Percentiles rank a stretch among this genome's conserved stretches.
Conservation (phyloP, 2,113 vertebrate genomes). For the Leptobrachium leishanense region DNA sequence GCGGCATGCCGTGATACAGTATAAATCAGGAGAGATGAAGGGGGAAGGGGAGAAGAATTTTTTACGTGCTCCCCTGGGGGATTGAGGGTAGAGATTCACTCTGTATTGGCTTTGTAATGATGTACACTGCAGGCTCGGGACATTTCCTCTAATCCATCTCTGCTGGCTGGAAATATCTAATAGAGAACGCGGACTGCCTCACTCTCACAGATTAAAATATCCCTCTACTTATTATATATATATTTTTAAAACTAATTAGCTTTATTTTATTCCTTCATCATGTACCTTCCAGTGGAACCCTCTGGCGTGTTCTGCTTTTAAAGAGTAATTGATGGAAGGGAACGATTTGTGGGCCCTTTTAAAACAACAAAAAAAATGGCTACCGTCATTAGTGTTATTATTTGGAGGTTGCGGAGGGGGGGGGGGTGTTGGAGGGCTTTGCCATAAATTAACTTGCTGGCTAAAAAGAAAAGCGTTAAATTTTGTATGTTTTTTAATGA, state of each 20-base stretch:
- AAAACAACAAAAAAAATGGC: constrained; percentile 33
- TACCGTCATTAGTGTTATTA: constrained; percentile 16
- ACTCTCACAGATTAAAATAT: constrained; percentile 37
- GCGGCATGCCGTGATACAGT: constrained; percentile 39
- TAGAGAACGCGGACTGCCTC: constrained; percentile 17
- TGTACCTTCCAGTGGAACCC: constrained; percentile 38
- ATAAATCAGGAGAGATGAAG: constrained; percentile 47
- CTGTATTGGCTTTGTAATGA: constrained; percentile 46
- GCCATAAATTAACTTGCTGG: neutral
- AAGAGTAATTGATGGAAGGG: constrained; percentile 41
- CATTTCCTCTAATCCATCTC: constrained; percentile 47
- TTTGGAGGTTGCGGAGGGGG: neutral
- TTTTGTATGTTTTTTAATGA: neutral
- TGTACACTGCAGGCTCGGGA: constrained; percentile 42
- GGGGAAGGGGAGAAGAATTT: constrained; percentile 44
- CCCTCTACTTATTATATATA: constrained; percentile 18
- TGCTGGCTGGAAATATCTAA: constrained; percentile 47
- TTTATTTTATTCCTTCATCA: constrained; percentile 38
- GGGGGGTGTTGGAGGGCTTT: neutral
- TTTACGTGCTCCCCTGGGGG: constrained; percentile 38
- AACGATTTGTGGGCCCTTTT: constrained; percentile 15
- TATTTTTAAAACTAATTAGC: constrained; percentile 36
- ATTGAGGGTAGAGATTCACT: constrained; percentile 42
- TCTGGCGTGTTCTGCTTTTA: constrained; percentile 40
- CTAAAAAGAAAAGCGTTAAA: constrained; percentile 1